Base-by-base conservation (phyloP, 2,797 vertebrate species). In the Molossus molossus region DNA sequence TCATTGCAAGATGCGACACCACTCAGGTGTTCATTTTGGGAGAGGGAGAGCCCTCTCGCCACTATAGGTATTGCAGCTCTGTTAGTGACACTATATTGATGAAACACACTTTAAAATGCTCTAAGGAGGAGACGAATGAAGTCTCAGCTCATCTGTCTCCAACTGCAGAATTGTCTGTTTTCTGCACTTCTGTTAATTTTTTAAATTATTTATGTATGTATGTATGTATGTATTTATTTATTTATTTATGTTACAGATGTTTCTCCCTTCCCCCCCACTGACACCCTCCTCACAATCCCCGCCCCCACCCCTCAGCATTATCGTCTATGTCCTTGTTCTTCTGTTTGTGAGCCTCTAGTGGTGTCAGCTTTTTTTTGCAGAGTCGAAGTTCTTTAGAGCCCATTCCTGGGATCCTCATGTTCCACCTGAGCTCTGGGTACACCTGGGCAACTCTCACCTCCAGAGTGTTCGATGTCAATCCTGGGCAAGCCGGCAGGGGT, bases 261-360 rank as follows among this genome's bases (percentile, higher is more conserved):
- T 45, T 45, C 6, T 6, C 40, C 40, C 6, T 45, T 45, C 6
- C 40, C 40, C 40, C 40, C 40, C 40, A 45, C 3, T 45, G 40
- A 45, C 40, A 45, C 40, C 40, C 40, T 45, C 40, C 40, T 45
- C 4, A 5, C 40, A 45, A 45, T 45, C 40, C 40, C 40, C 40
- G 5, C 40, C 40, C 40, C 40, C 40, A 5, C 6, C 40, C 40
- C 40, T 6, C 40, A 45, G 40, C 40, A 45, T 45, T 45, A 45
- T 45, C 6, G 40, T 45, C 40, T 45, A 45, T 45, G 40, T 99
- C 99, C 99, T 45, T 45, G 40, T 45, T 45, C 40, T 99, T 98
- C 99, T 99, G 98, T 99, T 99, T 99, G 98, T 99, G 99, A 96
- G 99, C 98, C 98, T 99, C 99, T 98, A 99, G 99, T 99, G 97